Evolutionary conservation across 2,797 vertebrate genomes (phyloP).

Genomic region (Tenualosa thibaudeaui): DNA sequence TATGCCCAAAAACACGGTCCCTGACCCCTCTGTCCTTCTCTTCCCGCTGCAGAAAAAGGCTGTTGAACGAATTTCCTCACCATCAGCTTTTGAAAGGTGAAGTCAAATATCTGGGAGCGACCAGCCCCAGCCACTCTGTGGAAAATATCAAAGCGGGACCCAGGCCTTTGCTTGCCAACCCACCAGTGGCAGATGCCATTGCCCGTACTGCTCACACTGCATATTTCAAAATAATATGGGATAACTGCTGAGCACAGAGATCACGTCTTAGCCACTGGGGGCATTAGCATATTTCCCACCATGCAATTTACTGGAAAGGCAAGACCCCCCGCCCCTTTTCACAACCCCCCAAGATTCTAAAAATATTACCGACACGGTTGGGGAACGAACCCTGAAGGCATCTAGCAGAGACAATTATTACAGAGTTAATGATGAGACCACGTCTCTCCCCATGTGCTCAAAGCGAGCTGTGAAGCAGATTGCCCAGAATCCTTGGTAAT

Average conservation of each 20-base stretch:
- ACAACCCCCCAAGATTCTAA: background rate
- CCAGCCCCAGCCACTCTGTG: background rate
- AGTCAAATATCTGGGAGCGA: background rate
- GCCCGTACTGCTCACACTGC: slow-evolving; percentile 65
- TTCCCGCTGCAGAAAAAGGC: background rate
- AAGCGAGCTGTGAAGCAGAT: slow-evolving; percentile 13
- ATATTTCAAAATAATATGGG: slow-evolving; percentile 62
- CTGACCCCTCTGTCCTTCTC: background rate
- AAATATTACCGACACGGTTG: slow-evolving; percentile 33
- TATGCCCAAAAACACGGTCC: background rate
- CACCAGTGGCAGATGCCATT: slow-evolving; percentile 57
- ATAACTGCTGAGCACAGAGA: slow-evolving; percentile 63
- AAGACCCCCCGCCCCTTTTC: slow-evolving; percentile 19
- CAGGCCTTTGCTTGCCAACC: slow-evolving; percentile 58
- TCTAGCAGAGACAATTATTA: slow-evolving; percentile 25
- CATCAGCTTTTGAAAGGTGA: background rate
- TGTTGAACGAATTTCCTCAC: background rate
- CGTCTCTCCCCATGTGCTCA: slow-evolving; percentile 15
- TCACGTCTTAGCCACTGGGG: slow-evolving; percentile 40
- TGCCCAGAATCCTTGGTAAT: background rate
- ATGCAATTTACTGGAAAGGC: slow-evolving; percentile 45
- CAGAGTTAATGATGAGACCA: slow-evolving; percentile 15
- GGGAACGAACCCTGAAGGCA: slow-evolving; percentile 41
- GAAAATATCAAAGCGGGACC: slow-evolving; percentile 62
- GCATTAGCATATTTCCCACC: slow-evolving; percentile 46